Evolutionary conservation across 2,113 vertebrate species (phyloP).

Genomic region (Campylorhamphus procurvoides): DNA sequence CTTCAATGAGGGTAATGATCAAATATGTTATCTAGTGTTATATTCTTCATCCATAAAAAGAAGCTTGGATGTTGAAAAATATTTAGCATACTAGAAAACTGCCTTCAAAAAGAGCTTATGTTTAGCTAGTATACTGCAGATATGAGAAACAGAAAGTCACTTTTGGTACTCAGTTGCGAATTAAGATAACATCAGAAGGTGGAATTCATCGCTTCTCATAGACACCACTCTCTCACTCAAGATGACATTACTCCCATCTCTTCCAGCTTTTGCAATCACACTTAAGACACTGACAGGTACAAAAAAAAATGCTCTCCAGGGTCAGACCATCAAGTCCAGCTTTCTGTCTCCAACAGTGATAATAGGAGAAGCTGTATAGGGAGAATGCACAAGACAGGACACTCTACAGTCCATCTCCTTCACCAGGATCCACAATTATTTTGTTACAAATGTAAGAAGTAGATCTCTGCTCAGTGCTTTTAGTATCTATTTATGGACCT

Average conservation of each 20-base stretch:
- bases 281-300: background rate
- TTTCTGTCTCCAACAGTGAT: constrained; percentile 33
- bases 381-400: background rate
- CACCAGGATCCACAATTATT: background rate
- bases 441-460: background rate
- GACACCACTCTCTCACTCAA: background rate
- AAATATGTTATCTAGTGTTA: background rate
- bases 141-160: background rate
- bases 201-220: background rate
- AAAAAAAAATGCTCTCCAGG: background rate
- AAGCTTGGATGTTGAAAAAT: background rate
- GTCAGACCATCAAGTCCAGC: background rate
- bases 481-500: background rate
- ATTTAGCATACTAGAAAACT: background rate
- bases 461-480: background rate
- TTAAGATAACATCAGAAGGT: background rate
- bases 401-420: background rate
- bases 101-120: background rate
- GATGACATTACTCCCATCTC: background rate
- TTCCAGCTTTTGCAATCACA: background rate
- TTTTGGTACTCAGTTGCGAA: background rate
- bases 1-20: background rate
- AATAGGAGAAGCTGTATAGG: background rate
- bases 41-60: background rate
- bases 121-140: background rate